phyloP scores from a whole-genome alignment of 2,113 vertebrate species.

The Limanda limanda region DNA sequence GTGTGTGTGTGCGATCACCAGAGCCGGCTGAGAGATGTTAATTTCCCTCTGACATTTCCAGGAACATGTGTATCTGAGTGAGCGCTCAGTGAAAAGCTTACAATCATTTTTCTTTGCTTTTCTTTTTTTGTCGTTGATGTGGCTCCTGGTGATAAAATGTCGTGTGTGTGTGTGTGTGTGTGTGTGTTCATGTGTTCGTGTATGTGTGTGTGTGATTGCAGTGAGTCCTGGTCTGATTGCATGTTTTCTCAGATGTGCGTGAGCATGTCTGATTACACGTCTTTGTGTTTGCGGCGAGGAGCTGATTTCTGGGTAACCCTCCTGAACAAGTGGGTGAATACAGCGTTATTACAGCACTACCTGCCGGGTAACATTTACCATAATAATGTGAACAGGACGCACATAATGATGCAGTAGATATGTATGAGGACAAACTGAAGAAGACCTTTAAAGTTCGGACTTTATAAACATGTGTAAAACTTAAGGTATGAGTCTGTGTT shows the following conservation, averaged over 20 bases:
- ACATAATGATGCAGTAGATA: not conserved
- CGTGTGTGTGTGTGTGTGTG: not conserved
- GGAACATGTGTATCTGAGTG: conserved; percentile 25
- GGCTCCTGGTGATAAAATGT: conserved; percentile 34
- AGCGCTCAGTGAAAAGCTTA: conserved; percentile 24
- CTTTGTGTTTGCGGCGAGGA: not conserved
- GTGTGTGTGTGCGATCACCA: conserved; percentile 4
- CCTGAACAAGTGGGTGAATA: not conserved
- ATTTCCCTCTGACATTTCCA: conserved; percentile 55
- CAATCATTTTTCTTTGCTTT: conserved; percentile 39
- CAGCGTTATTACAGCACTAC: not conserved
- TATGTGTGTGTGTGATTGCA: conserved; percentile 38
- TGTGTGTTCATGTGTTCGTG: not conserved
- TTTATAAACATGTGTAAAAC: not conserved
- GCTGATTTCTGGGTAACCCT: conserved; percentile 31
- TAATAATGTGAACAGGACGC: not conserved
- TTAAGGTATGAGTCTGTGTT: not conserved
- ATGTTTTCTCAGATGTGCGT: conserved; percentile 22
- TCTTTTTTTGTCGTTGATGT: conserved; percentile 17
- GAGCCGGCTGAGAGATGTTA: conserved; percentile 22
- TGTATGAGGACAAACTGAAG: not conserved
- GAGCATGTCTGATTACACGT: conserved; percentile 17
- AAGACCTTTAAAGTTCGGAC: not conserved
- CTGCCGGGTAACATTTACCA: not conserved
- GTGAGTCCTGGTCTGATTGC: conserved; percentile 36